A percentile compares a stretch with the other conserved stretches of the same genome.
These are phyloP conservation scores for Bungarus multicinctus DNA, from an alignment of 2,113 vertebrate genomes.

Conservation along the genomic window DNA sequence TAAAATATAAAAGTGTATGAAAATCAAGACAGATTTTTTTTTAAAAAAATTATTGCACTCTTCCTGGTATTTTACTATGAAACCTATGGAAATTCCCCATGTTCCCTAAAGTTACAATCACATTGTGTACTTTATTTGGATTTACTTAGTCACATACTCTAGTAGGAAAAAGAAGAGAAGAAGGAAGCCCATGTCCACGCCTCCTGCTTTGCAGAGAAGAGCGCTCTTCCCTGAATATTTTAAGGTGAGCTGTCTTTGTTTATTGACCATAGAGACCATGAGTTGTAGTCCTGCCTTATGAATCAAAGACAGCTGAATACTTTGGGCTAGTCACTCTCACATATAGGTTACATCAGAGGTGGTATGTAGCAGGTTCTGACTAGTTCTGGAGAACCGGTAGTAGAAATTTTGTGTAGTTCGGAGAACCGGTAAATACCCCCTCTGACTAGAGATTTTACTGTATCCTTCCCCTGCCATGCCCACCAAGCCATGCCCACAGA, in stretches of 20 bases:
- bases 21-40: neutral
- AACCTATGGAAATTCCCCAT: neutral
- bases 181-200: neutral
- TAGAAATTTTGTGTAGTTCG: too few relatives aligned
- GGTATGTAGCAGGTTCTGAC: too few relatives aligned
- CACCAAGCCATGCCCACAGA: too few relatives aligned
- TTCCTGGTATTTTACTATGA: neutral
- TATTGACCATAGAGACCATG: neutral
- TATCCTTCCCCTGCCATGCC: too few relatives aligned
- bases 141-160: neutral
- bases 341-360: too few relatives aligned
- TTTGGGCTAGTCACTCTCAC: neutral
- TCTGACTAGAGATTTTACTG: too few relatives aligned
- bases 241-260: neutral
- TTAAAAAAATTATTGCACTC: conserved; percentile 6
- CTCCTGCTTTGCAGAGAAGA: neutral
- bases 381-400: too few relatives aligned
- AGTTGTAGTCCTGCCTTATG: neutral
- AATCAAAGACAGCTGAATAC: neutral
- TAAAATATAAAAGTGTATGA: neutral
- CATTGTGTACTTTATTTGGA: neutral
- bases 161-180: neutral
- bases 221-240: neutral
- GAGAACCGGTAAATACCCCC: too few relatives aligned
- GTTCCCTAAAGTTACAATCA: neutral